phyloP scores from a whole-genome alignment of 2,888 invertebrate genomes.

The Athalia circularis region DNA sequence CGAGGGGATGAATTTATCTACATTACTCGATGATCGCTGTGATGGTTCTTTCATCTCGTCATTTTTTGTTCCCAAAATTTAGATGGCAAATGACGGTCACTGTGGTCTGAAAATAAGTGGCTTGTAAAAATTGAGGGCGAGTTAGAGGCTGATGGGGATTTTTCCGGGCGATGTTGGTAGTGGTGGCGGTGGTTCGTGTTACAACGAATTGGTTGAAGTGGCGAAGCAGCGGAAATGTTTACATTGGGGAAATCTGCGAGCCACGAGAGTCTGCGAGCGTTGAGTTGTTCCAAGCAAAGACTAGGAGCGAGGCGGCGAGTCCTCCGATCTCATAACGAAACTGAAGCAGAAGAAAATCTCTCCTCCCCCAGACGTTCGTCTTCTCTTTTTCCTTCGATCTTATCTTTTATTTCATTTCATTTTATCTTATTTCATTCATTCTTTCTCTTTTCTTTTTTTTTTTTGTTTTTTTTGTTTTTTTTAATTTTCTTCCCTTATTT shows the following conservation, averaged over 20 bases:
- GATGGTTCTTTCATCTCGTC: not conserved
- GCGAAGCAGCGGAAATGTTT: constrained; percentile 61
- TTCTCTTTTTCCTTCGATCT: too few relatives aligned
- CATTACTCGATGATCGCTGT: too few relatives aligned
- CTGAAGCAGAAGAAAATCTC: constrained; percentile 46
- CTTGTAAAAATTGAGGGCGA: constrained; percentile 29
- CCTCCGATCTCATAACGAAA: constrained; percentile 64
- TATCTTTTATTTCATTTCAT: too few relatives aligned
- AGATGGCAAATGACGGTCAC: constrained; percentile 47
- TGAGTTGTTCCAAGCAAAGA: too few relatives aligned
- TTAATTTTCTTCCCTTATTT: constrained; percentile 34
- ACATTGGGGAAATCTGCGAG: constrained; percentile 69
- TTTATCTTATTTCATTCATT: not conserved
- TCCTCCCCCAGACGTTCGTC: not conserved
- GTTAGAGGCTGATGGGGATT: not conserved
- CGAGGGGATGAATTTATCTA: too few relatives aligned
- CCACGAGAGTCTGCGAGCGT: not conserved
- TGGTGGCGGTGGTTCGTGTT: constrained; percentile 40
- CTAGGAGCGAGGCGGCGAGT: not conserved
- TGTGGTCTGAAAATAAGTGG: constrained; percentile 36
- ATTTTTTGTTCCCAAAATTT: not conserved
- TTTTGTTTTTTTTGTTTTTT: constrained; percentile 36
- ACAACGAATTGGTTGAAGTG: constrained; percentile 56
- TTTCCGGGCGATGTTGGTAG: constrained; percentile 8
- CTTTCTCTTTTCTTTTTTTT: constrained; percentile 44